These are phyloP conservation scores for Nesogale talazaci DNA, from an alignment of 2,113 vertebrate species.

Conservation along the genomic window DNA sequence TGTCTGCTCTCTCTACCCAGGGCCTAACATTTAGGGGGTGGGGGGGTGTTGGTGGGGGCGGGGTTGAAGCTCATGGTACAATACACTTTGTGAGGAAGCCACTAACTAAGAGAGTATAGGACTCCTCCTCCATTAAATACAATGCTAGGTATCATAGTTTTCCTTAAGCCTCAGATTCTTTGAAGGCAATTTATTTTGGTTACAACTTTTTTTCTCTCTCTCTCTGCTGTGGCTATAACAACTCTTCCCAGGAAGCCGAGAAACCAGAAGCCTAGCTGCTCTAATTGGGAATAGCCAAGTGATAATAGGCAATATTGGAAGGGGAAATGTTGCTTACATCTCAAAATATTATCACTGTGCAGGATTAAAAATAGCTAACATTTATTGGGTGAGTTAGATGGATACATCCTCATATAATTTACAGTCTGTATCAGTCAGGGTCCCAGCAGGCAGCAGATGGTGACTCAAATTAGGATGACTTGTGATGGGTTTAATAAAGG, in stretches of 20 bases:
- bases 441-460: constrained; percentile 68
- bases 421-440: constrained; percentile 30
- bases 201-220: not conserved
- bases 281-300: constrained; percentile 15
- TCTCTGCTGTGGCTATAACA: not conserved
- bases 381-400: constrained; percentile 31
- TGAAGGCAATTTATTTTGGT: not conserved
- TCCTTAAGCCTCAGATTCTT: not conserved
- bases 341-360: constrained; percentile 57
- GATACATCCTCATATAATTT: constrained; percentile 38
- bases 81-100: not conserved
- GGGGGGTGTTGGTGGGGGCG: no score
- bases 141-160: not conserved
- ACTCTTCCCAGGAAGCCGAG: constrained; percentile 18
- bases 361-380: constrained; percentile 59
- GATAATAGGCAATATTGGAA: constrained; percentile 33
- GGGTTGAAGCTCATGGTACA: not conserved
- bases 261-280: constrained; percentile 14
- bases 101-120: not conserved
- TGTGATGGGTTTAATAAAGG: constrained; percentile 45
- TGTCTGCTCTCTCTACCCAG: not conserved
- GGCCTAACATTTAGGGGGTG: not conserved
- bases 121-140: not conserved
- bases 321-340: constrained; percentile 52
- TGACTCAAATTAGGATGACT: constrained; percentile 20